A percentile compares a stretch with the other conserved stretches of the same genome.
Evolutionary conservation across 2,888 invertebrate genomes (phyloP).

Genomic region (Noctua pronuba): DNA sequence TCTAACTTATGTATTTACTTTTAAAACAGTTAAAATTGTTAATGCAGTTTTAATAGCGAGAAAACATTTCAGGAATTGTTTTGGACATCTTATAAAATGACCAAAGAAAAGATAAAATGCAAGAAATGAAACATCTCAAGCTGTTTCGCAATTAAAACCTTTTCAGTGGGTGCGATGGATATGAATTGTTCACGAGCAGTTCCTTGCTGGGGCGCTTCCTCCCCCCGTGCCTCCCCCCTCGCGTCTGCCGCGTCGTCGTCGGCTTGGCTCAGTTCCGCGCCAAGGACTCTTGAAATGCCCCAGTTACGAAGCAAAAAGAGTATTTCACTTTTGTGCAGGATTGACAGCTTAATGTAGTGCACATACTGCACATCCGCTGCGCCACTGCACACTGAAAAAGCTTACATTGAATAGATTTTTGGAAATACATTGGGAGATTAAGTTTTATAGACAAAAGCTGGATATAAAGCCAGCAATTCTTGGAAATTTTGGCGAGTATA

Average conservation of each 20-base stretch:
- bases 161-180: slow-evolving; percentile 67
- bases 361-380: slow-evolving; percentile 30
- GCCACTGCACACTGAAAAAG: slow-evolving; percentile 4
- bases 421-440: background rate
- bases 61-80: slow-evolving; percentile 14
- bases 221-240: background rate
- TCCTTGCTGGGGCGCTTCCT: slow-evolving; percentile 55
- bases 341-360: slow-evolving; percentile 61
- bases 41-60: background rate
- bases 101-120: slow-evolving; percentile 53
- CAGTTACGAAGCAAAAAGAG: slow-evolving; percentile 66
- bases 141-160: slow-evolving; percentile 72
- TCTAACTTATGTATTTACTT: slow-evolving; percentile 7
- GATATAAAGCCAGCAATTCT: background rate
- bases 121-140: slow-evolving; percentile 62
- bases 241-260: slow-evolving; percentile 42
- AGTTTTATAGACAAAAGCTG: background rate
- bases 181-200: slow-evolving; percentile 73
- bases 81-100: slow-evolving; percentile 18
- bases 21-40: slow-evolving; percentile 8
- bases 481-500: background rate
- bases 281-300: slow-evolving; percentile 74
- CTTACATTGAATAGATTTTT: background rate
- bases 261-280: slow-evolving; percentile 58
- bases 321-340: slow-evolving; percentile 63